Evolutionary conservation across 2,113 vertebrate species (phyloP).

Genomic region (Passer domesticus): DNA sequence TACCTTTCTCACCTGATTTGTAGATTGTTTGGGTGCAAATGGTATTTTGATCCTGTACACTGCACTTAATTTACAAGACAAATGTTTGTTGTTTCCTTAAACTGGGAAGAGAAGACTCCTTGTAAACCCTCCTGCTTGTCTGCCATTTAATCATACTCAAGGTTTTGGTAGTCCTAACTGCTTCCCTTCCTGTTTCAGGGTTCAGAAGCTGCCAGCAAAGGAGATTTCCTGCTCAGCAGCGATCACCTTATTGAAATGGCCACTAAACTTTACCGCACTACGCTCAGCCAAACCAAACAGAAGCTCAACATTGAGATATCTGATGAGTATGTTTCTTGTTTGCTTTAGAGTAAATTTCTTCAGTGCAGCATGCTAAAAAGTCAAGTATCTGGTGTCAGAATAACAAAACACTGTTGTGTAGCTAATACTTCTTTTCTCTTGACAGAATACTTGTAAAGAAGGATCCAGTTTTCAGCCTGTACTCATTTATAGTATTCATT

Average conservation of each 20-base stretch:
- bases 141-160: not conserved
- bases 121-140: not conserved
- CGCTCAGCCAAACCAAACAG: constrained; percentile 83
- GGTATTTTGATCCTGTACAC: not conserved
- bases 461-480: not conserved
- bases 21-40: not conserved
- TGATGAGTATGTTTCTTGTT: constrained; percentile 86
- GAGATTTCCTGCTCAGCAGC: constrained; percentile 96
- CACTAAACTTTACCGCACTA: constrained; percentile 91
- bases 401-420: not conserved
- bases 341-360: not conserved
- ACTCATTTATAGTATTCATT: not conserved
- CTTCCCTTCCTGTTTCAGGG: constrained; percentile 75
- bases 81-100: not conserved
- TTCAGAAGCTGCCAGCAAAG: constrained; percentile 89
- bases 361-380: not conserved
- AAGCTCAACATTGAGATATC: constrained; percentile 92
- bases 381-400: not conserved
- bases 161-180: not conserved
- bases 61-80: not conserved
- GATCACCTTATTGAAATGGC: constrained; percentile 96
- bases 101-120: not conserved
- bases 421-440: not conserved
- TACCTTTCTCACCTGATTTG: not conserved
- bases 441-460: not conserved